Evolutionary conservation across 2,113 vertebrate genomes (phyloP), one percentile per base, ranked within the genome.

Genomic region (Ptyas mucosa): DNA sequence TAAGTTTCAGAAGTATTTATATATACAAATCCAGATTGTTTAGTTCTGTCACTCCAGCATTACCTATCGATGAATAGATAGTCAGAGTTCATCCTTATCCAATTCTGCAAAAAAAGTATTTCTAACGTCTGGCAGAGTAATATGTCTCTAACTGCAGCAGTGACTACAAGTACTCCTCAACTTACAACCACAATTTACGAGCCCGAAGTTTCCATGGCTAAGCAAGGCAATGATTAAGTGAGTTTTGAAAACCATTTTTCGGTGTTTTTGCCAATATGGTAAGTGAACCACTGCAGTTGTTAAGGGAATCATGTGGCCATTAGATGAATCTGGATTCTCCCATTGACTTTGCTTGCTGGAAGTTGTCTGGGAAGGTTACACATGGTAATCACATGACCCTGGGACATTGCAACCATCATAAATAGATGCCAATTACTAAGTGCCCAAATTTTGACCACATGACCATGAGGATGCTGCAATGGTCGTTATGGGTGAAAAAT

Each of bases 1-100:
- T 90, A 92, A 89, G 52, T 51, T 91, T 90, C 20, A 95, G 8
- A 55, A 91, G n/a, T 2, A 88, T 89, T 34, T 90, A 6, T 89
- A 89, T 8, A 39, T 57, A 12, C 1, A 53, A 26, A 26, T 9
- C 75, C 85, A 93, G 0, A 9, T 18, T 61, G 2, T 21, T 1
- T 0, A 55, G 94, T 61, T 75, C 93, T 49, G 49, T 64, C 55
- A 64, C 29, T 52, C 34, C 34, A 15, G 14, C 23, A 39, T 46
- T 29, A 18, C 89, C 29, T 52, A 20, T 39, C 26, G 18, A 46
- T 26, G 23, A 12, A 58, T 11, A 43, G 88, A 34, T 21, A 18
- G 34, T 23, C 54, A 61, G 26, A 18, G 11, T 3, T 12, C 12
- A 39, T 15, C 34, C 54, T 55, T 20, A 6, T 53, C 46, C 23